Conservation (phyloP, 92 coral and sea anemone genomes). For the Parazoanthus darwini region DNA sequence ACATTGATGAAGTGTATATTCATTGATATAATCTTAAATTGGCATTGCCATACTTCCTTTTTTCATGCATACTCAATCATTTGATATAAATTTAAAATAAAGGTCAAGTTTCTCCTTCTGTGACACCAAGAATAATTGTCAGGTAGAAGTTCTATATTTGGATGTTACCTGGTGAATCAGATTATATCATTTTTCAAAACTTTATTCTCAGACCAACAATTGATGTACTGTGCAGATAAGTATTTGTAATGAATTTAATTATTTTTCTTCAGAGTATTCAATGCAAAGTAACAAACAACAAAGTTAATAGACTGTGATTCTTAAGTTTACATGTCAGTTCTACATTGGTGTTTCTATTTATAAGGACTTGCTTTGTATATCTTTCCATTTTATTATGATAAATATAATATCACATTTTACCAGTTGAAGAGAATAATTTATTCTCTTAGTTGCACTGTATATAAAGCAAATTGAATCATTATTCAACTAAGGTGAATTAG, state of each 20-base stretch:
- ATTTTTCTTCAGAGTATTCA: not conserved
- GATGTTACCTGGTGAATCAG: not conserved
- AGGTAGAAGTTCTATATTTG: not conserved
- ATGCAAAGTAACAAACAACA: not conserved
- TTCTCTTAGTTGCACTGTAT: too few species aligned
- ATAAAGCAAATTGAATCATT: too few species aligned
- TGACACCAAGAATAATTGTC: not conserved
- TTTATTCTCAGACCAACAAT: slow-evolving; percentile 8
- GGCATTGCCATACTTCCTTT: not conserved
- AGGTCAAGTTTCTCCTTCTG: not conserved
- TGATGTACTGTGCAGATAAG: not conserved
- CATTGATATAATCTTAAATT: too few species aligned
- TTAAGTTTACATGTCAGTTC: not conserved
- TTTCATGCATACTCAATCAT: too few species aligned
- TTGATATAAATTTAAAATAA: not conserved
- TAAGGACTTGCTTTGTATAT: too few species aligned
- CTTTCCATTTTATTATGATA: not conserved
- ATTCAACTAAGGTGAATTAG: not conserved
- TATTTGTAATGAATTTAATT: not conserved
- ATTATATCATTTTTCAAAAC: not conserved
- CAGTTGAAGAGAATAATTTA: not conserved
- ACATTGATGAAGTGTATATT: not conserved
- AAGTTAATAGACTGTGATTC: not conserved
- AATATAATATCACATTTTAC: not conserved
- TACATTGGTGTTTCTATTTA: not conserved